phyloP scores from a whole-genome alignment of 2,888 invertebrate genomes.

The Lydus trimaculatus region DNA sequence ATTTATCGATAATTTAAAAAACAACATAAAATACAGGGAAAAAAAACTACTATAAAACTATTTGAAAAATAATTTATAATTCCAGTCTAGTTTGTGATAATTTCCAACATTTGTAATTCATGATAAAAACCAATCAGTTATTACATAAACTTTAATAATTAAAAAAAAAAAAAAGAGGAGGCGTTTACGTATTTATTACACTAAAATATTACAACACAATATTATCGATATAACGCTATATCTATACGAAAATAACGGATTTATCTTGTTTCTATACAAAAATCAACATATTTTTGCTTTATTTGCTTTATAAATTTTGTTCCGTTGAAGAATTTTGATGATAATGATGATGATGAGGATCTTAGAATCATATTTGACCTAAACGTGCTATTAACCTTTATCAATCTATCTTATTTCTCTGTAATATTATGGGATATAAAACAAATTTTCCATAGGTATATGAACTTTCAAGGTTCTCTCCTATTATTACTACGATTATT shows the following conservation, averaged over 20 bases:
- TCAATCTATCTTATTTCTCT: slow-evolving; percentile 20
- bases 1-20: neutral
- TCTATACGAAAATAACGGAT: neutral
- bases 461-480: slow-evolving; percentile 29
- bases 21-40: neutral
- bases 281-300: neutral
- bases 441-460: slow-evolving; percentile 18
- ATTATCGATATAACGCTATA: neutral
- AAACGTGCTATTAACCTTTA: slow-evolving; percentile 32
- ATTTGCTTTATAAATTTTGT: neutral
- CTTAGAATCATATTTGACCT: slow-evolving; percentile 19
- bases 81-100: neutral
- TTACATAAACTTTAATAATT: neutral
- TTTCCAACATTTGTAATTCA: neutral
- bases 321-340: no score
- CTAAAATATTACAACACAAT: neutral
- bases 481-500: neutral
- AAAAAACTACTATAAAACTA: no score
- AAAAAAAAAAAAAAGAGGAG: neutral
- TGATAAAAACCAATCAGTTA: neutral
- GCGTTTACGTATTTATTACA: slow-evolving; percentile 7
- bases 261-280: slow-evolving; percentile 6
- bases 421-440: slow-evolving; percentile 7
- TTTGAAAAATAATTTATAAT: no score
- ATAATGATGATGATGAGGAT: neutral